A percentile compares a stretch with the other conserved stretches of the same genome.
These are phyloP conservation scores for Crotalus viridis DNA, from an alignment of 2,113 vertebrate species.

Conservation along the genomic window DNA sequence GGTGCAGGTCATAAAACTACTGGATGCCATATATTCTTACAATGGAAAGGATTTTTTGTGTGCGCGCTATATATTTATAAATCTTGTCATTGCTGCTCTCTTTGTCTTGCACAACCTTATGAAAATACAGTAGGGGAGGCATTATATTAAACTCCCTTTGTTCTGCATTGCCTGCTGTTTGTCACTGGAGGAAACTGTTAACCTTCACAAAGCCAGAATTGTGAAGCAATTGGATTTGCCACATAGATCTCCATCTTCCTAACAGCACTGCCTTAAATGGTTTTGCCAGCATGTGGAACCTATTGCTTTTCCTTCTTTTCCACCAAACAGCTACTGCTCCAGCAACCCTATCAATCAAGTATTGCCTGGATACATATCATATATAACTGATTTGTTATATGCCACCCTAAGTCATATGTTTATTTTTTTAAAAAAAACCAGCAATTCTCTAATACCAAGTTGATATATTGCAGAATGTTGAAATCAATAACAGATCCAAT, in stretches of 20 bases:
- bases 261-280: neutral
- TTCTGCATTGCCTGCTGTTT: neutral
- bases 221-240: neutral
- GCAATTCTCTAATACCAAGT: neutral
- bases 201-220: neutral
- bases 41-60: slow-evolving; percentile 2
- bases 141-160: neutral
- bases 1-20: slow-evolving; percentile 10
- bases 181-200: neutral
- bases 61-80: neutral
- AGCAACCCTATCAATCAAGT: neutral
- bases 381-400: neutral
- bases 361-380: neutral
- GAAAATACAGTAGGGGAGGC: neutral
- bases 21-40: rapidly evolving
- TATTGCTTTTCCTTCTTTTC: neutral
- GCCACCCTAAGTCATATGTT: neutral
- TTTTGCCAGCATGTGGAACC: neutral
- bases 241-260: neutral
- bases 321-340: neutral
- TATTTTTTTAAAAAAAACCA: neutral
- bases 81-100: slow-evolving; percentile 3
- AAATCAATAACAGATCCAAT: neutral
- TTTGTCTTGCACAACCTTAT: neutral
- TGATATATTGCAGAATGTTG: neutral